Evolutionary conservation across 2,113 vertebrate genomes (phyloP).

Genomic region (Tenrec ecaudatus): DNA sequence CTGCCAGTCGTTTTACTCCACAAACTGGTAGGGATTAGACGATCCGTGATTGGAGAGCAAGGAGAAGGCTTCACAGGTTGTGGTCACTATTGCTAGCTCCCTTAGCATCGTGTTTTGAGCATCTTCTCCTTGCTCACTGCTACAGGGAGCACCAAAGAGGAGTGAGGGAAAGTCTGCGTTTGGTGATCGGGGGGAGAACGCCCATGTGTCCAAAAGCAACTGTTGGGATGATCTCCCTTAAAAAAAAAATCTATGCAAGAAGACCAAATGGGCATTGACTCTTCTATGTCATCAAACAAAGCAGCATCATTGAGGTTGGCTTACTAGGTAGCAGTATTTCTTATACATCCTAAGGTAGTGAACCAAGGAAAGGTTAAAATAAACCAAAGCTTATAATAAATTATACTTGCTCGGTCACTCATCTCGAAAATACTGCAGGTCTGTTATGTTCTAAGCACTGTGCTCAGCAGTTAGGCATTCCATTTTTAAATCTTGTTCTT

Average conservation of each 20-base stretch:
- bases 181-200: background rate
- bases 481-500: conserved; percentile 43
- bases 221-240: background rate
- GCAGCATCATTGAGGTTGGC: background rate
- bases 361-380: too few species aligned
- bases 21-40: background rate
- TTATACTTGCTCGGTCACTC: background rate
- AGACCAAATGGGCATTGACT: background rate
- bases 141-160: background rate
- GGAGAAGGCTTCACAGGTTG: background rate
- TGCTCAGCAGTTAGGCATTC: conserved; percentile 23
- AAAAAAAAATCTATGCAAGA: background rate
- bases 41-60: background rate
- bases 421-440: conserved; percentile 31
- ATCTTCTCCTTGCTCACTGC: background rate
- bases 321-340: background rate
- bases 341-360: background rate
- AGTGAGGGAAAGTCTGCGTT: background rate
- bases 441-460: background rate
- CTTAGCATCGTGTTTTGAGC: conserved; percentile 16
- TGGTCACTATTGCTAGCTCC: background rate
- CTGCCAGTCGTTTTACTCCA: background rate
- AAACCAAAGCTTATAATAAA: too few species aligned
- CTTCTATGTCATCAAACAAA: background rate
- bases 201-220: background rate